Evolutionary conservation across 1,140 invertebrate genomes (phyloP).

Genomic region (Drosophila subobscura): DNA sequence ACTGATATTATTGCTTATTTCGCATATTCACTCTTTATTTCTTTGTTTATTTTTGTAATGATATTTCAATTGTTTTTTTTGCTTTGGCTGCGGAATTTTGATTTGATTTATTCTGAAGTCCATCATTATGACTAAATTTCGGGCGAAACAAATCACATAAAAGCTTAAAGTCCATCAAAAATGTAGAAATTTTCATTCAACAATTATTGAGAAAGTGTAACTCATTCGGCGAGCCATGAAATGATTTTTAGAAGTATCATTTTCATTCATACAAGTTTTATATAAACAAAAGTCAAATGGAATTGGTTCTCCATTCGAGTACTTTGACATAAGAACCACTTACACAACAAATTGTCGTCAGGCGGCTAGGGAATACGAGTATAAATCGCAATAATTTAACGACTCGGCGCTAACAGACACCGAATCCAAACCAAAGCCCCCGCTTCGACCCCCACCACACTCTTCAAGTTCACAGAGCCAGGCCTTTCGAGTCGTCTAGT

Average conservation of each 20-base stretch:
- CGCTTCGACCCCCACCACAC: not conserved
- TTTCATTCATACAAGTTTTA: no score
- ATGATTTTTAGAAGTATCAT: no score
- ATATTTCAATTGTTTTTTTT: conserved; percentile 17
- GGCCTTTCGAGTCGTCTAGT: conserved; percentile 2
- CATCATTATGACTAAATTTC: not conserved
- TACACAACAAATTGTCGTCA: conserved; percentile 34
- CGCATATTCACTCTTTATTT: conserved; percentile 5
- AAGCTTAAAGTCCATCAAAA: no score
- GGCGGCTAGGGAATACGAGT: conserved; percentile 15
- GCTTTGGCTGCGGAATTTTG: conserved; percentile 2
- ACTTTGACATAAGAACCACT: conserved; percentile 25
- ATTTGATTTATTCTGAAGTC: conserved; percentile 37
- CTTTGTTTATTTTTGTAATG: conserved; percentile 7
- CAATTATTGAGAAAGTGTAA: no score
- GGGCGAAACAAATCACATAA: no score
- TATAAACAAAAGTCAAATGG: not conserved
- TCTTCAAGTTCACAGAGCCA: conserved; percentile 26
- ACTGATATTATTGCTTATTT: conserved; percentile 56
- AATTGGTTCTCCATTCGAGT: conserved; percentile 13
- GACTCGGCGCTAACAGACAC: conserved; percentile 12
- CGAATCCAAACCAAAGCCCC: not conserved
- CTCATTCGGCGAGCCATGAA: no score
- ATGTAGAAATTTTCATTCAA: no score
- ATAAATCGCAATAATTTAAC: conserved; percentile 50